Percentiles rank a stretch among this genome's conserved stretches.
These are phyloP conservation scores for Mustela lutreola DNA, from an alignment of 2,113 vertebrate genomes.

Conservation along the genomic window DNA sequence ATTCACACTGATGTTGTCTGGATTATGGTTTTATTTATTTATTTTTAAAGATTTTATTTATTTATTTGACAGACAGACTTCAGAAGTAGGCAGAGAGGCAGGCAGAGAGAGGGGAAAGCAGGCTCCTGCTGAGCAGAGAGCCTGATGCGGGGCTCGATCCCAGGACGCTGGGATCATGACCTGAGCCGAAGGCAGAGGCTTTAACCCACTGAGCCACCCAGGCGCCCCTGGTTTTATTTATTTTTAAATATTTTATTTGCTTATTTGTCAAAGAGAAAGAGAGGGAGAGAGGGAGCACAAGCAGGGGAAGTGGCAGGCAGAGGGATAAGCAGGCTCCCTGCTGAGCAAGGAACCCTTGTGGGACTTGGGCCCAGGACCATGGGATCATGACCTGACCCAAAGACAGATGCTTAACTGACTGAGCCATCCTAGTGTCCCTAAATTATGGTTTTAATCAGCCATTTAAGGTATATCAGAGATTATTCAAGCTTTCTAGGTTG, in stretches of 20 bases:
- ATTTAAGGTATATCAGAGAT: slow-evolving; percentile 20
- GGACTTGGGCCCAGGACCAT: neutral
- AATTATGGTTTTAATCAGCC: neutral
- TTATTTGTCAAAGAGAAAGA: neutral
- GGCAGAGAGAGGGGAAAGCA: no score
- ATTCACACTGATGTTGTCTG: slow-evolving; percentile 35
- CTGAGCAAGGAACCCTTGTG: neutral
- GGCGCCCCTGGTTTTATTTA: neutral
- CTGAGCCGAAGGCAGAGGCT: no score
- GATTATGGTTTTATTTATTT: slow-evolving; percentile 9
- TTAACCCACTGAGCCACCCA: no score
- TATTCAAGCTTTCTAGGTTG: neutral
- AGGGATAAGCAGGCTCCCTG: neutral
- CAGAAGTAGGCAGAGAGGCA: no score
- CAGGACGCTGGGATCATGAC: no score
- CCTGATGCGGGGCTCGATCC: no score
- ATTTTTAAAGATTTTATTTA: no score
- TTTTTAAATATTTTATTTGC: neutral
- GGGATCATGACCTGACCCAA: neutral
- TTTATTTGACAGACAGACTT: no score
- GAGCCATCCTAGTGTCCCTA: neutral
- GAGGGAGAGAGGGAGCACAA: neutral
- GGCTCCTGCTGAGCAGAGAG: no score
- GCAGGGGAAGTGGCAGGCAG: neutral
- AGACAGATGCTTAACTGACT: neutral